Evolutionary conservation across 2,113 vertebrate genomes (phyloP).

Genomic region (Platysteira castanea): DNA sequence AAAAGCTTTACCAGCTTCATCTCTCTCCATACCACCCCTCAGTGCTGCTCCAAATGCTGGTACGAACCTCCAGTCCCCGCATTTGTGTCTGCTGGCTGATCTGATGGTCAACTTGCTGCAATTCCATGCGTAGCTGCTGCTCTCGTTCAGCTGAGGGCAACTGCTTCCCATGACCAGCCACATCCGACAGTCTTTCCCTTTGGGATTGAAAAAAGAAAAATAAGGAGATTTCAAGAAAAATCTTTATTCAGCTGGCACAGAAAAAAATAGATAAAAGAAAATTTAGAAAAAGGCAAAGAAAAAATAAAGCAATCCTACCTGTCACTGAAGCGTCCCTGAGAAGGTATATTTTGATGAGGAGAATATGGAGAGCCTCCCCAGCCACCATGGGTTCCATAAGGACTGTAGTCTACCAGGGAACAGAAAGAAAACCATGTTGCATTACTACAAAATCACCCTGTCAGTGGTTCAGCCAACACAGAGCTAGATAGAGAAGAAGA

Average conservation of each 20-base stretch:
- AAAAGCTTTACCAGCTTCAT: neutral
- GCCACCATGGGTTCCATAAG: constrained; percentile 84
- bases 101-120: constrained; percentile 96
- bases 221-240: neutral
- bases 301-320: constrained; percentile 71
- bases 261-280: neutral
- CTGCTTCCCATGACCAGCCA: constrained; percentile 74
- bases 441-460: neutral
- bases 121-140: constrained; percentile 92
- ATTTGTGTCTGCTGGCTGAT: constrained; percentile 96
- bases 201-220: neutral
- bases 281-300: neutral
- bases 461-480: neutral
- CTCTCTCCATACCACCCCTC: neutral
- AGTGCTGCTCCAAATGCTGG: neutral
- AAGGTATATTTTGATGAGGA: constrained; percentile 84
- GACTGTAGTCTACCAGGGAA: constrained; percentile 79
- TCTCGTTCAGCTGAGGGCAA: constrained; percentile 85
- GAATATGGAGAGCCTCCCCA: constrained; percentile 88
- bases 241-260: neutral
- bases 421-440: neutral
- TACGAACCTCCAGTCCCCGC: constrained; percentile 84
- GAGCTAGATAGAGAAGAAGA: neutral
- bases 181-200: constrained; percentile 75
- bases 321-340: constrained; percentile 94